phyloP scores from a whole-genome alignment of 2,888 invertebrate genomes.

The Drosophila fungiperda region DNA sequence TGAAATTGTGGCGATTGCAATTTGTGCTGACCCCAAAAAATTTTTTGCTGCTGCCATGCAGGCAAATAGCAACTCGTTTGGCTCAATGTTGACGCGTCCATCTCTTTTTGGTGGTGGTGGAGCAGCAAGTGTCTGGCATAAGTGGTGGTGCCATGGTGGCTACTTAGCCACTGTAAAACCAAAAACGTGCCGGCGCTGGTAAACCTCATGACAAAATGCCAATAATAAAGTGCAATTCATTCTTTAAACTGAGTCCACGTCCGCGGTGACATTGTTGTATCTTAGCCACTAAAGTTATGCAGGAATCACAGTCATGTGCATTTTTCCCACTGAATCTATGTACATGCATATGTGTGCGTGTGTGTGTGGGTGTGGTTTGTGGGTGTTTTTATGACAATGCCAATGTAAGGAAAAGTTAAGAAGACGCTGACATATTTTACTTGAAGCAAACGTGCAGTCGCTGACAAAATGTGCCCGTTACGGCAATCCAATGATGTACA shows the following conservation, averaged over 20 bases:
- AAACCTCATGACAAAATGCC: constrained; percentile 66
- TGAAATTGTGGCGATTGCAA: constrained; percentile 27
- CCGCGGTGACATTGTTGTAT: constrained; percentile 14
- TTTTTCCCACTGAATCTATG: constrained; percentile 19
- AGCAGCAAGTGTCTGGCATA: constrained; percentile 28
- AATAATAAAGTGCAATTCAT: constrained; percentile 78
- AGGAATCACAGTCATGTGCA: constrained; percentile 65
- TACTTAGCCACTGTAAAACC: constrained; percentile 63
- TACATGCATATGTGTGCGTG: constrained; percentile 1
- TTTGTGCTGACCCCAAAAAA: constrained; percentile 54
- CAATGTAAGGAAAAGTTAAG: constrained; percentile 66
- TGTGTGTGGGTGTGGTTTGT: constrained; percentile 15
- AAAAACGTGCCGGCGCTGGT: constrained; percentile 51
- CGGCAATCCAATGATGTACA: constrained; percentile 71
- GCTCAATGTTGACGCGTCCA: constrained; percentile 10
- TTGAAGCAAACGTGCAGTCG: constrained; percentile 65
- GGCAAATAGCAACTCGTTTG: constrained; percentile 68
- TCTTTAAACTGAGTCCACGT: constrained; percentile 69
- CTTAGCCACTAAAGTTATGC: constrained; percentile 1
- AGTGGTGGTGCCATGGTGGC: constrained; percentile 32
- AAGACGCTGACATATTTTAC: constrained; percentile 76
- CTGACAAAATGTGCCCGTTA: constrained; percentile 78
- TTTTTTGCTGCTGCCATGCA: constrained; percentile 33
- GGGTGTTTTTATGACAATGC: constrained; percentile 78
- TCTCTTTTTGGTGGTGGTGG: constrained; percentile 8